A percentile compares a stretch with the other conserved stretches of the same genome.
Evolutionary conservation across 1,140 invertebrate genomes (phyloP).

Genomic region (Lordiphosa mommai): DNA sequence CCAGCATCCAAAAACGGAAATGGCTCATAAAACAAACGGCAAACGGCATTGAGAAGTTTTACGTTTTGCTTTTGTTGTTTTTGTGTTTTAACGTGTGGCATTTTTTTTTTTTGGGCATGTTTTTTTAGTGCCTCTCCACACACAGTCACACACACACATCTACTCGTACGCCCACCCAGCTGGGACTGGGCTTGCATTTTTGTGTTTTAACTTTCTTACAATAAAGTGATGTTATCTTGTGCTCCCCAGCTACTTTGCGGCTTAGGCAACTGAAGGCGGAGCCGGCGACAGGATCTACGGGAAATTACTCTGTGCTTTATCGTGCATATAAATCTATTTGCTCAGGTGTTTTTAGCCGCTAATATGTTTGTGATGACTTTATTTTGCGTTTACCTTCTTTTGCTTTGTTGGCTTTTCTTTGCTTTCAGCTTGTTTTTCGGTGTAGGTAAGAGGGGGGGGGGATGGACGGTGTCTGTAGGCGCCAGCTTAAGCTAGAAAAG

Average conservation of each 20-base stretch:
- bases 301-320: conserved; percentile 78
- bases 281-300: conserved; percentile 67
- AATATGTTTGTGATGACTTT: conserved; percentile 78
- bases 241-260: conserved; percentile 69
- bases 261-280: conserved; percentile 54
- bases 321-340: conserved; percentile 78
- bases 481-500: conserved; percentile 60
- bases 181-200: conserved; percentile 65
- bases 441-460: conserved; percentile 2
- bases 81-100: conserved; percentile 1
- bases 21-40: conserved; percentile 57
- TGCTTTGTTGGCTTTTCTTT: neutral
- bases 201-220: conserved; percentile 78
- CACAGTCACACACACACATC: conserved; percentile 1
- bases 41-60: conserved; percentile 55
- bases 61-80: conserved; percentile 18
- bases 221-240: conserved; percentile 76
- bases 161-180: conserved; percentile 14
- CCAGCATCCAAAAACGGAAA: conserved; percentile 54
- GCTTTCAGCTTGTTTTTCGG: conserved; percentile 16
- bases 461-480: conserved; percentile 9
- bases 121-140: conserved; percentile 33
- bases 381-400: conserved; percentile 67
- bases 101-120: conserved; percentile 22
- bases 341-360: conserved; percentile 77